Evolutionary conservation across 2,888 invertebrate genomes (phyloP).

Genomic region (Ophion obscuratus): DNA sequence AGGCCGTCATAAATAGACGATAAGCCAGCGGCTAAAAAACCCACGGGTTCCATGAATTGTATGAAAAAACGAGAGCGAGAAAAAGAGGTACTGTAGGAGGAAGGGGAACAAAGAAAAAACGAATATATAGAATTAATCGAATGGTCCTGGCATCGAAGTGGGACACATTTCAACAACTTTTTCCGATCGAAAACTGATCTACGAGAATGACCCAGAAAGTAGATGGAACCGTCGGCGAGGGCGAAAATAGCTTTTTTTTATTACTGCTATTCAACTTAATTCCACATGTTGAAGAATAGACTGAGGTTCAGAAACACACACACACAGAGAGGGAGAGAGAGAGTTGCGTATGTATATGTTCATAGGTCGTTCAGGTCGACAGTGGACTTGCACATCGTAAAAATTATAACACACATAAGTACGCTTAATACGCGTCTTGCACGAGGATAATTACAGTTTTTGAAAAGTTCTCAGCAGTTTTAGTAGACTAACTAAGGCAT

Average conservation of each 20-base stretch:
- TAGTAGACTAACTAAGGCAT: conserved; percentile 70
- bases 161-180: conserved; percentile 63
- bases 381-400: conserved; percentile 58
- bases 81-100: neutral
- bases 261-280: conserved; percentile 34
- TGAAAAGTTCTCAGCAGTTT: conserved; percentile 67
- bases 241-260: conserved; percentile 16
- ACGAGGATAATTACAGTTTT: conserved; percentile 69
- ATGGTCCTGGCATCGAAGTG: conserved; percentile 47
- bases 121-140: conserved; percentile 31
- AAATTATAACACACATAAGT: conserved; percentile 68
- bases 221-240: conserved; percentile 19
- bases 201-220: conserved; percentile 55
- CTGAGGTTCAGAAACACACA: neutral
- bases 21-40: conserved; percentile 54
- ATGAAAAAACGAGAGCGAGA: conserved; percentile 24
- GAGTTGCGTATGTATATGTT: neutral
- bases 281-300: conserved; percentile 8
- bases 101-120: conserved; percentile 27
- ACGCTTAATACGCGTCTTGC: conserved; percentile 48
- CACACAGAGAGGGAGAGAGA: neutral
- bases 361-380: conserved; percentile 20
- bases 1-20: conserved; percentile 65
- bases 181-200: conserved; percentile 54
- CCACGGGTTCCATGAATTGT: conserved; percentile 41